phyloP scores from a whole-genome alignment of 2,113 vertebrate genomes.

The Leucoraja erinaceus region DNA sequence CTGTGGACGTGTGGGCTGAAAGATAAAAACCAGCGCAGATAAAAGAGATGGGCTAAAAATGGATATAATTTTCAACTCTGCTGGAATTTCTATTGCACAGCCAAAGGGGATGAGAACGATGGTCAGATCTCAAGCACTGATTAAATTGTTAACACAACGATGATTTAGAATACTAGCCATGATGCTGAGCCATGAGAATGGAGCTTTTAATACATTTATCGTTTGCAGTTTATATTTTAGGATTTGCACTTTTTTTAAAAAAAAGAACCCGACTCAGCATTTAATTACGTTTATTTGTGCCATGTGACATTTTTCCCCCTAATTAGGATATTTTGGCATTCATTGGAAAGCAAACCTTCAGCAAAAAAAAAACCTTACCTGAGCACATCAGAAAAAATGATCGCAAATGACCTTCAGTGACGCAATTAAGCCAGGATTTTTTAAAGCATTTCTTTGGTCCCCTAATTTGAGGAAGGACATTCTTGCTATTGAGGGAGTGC shows the following conservation, averaged over 20 bases:
- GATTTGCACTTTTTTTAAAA: background rate
- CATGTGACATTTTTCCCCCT: background rate
- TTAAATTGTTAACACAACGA: background rate
- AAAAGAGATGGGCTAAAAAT: background rate
- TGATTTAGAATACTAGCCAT: background rate
- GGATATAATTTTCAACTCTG: background rate
- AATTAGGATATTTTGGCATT: background rate
- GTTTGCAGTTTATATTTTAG: background rate
- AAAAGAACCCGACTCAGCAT: background rate
- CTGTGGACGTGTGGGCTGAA: background rate
- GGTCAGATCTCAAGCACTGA: background rate
- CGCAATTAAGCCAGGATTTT: too few species aligned
- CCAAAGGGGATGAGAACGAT: background rate
- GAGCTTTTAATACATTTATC: background rate
- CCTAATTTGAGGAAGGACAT: too few species aligned
- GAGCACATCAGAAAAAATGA: background rate
- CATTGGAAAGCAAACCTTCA: background rate
- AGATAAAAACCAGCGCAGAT: background rate
- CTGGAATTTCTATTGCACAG: background rate
- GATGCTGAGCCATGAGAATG: background rate
- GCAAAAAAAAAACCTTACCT: background rate
- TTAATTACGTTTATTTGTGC: background rate
- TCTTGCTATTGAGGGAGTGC: too few species aligned
- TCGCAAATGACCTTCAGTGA: background rate
- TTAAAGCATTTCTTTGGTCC: background rate